Evolutionary conservation across 2,888 invertebrate species (phyloP), one percentile per base, ranked within the genome.

Genomic region (Eupeodes latifasciatus): DNA sequence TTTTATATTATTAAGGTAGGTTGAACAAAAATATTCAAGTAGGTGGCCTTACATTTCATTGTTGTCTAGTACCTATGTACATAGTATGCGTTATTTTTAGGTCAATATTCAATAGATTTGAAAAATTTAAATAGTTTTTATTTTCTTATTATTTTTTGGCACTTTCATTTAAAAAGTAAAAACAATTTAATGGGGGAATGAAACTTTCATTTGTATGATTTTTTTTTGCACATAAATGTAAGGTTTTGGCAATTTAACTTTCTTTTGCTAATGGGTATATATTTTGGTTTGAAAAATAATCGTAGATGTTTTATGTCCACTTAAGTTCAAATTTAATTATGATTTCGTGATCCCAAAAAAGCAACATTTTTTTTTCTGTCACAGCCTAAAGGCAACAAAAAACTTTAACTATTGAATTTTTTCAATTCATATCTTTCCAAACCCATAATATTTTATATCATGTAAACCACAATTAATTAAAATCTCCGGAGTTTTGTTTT

Each of bases 391-490:
- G 40, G 1, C 40, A 40, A 40, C 2, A 0, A 27, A 3, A 27
- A 27, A 27, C 27, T n/a, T n/a, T n/a, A 6, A 36, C 0, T 5
- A n/a, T 62, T 16, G 11, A 62, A 62, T 44, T 62, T 44, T n/a
- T n/a, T 11, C 62, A 40, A 40, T 14, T 12, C 3, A 27, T 40
- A 40, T 1, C 40, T 40, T 40, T 9, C 34, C 2, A 51, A n/a
- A 14, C 27, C 14, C 14, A 14, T n/a, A 40, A 59, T 16, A 47
- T 12, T n/a, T 5, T 5, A 1, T 19, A 51, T 36, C 36, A n/a
- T 78, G 53, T 14, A 6, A 81, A 76, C 75, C 76, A 76, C 69
- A 61, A 66, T 53, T 49, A 75, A 67, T 16, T 61, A 47, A 34
- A 55, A 69, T 55, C 53, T 36, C 61, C 40, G 53, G 53, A 59